These are phyloP conservation scores for Ceratina japonica DNA, from an alignment of 1,140 invertebrate genomes.

Conservation along the genomic window DNA sequence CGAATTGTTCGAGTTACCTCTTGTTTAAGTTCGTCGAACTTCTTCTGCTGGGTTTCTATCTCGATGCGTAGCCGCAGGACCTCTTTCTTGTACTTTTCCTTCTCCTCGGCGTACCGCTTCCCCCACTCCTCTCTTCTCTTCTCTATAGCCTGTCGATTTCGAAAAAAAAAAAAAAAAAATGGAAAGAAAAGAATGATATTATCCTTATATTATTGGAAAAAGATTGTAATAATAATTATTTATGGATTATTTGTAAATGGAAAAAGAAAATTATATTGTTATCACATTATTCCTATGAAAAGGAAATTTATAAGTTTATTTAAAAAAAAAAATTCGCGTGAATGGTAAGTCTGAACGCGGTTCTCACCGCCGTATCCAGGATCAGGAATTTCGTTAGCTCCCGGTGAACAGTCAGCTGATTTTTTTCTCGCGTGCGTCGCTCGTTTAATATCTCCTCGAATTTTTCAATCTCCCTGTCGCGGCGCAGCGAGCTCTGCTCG, in stretches of 20 bases:
- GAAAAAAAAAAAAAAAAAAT: too few relatives aligned
- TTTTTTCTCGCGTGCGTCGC: slow-evolving; percentile 62
- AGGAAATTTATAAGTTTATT: too few relatives aligned
- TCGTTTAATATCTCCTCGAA: slow-evolving; percentile 61
- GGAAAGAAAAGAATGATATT: too few relatives aligned
- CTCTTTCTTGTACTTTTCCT: slow-evolving; percentile 66
- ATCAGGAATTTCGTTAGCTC: slow-evolving; percentile 68
- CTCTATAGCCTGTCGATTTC: slow-evolving; percentile 64
- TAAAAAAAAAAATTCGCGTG: too few relatives aligned
- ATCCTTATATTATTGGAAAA: too few relatives aligned
- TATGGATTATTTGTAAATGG: too few relatives aligned
- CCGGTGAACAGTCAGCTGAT: slow-evolving; percentile 64
- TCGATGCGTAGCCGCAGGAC: slow-evolving; percentile 68
- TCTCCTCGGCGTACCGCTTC: slow-evolving; percentile 66
- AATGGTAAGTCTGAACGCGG: not conserved
- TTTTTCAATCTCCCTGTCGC: slow-evolving; percentile 57
- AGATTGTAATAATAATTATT: too few relatives aligned
- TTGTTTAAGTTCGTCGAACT: slow-evolving; percentile 66
- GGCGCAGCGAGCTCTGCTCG: slow-evolving; percentile 67
- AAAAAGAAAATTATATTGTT: too few relatives aligned
- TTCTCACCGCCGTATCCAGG: slow-evolving; percentile 67
- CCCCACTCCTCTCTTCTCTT: slow-evolving; percentile 67
- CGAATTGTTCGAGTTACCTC: slow-evolving; percentile 63
- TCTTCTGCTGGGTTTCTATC: slow-evolving; percentile 66
- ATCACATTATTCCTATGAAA: too few relatives aligned